These are phyloP conservation scores for Graptemys geographica DNA, from an alignment of 2,797 vertebrate species.

Conservation along the genomic window DNA sequence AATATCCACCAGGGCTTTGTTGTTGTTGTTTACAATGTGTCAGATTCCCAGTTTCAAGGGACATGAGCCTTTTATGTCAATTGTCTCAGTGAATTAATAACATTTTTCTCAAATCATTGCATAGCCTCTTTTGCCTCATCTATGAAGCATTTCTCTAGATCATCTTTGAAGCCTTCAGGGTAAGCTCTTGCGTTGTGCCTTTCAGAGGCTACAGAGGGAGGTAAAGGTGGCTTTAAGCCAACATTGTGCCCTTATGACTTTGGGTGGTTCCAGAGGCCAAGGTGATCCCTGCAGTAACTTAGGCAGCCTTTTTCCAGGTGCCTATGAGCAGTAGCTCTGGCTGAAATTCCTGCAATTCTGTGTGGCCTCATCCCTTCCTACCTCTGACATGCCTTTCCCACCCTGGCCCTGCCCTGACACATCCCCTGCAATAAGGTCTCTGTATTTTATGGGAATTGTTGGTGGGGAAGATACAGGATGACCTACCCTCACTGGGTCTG, in stretches of 20 bases:
- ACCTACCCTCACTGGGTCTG: neutral
- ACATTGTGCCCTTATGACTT: rapidly evolving
- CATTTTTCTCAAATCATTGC: too few species aligned
- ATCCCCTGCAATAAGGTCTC: neutral
- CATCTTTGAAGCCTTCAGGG: too few species aligned
- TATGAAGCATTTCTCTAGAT: neutral
- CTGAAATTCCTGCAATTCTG: neutral
- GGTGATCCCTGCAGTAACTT: neutral
- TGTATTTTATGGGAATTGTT: neutral
- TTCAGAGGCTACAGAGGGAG: neutral
- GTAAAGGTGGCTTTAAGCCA: neutral
- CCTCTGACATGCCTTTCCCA: rapidly evolving
- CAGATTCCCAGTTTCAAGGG: too few species aligned
- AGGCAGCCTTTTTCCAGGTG: neutral
- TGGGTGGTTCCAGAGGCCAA: neutral
- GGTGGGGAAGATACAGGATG: neutral
- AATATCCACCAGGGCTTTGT: too few species aligned
- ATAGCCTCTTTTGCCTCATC: neutral
- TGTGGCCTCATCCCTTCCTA: neutral
- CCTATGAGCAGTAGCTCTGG: neutral
- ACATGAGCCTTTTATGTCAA: too few species aligned
- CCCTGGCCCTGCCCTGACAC: neutral
- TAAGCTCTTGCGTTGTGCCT: too few species aligned
- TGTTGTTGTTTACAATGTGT: too few species aligned
- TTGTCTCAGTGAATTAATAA: too few species aligned